phyloP scores from a whole-genome alignment of 2,888 invertebrate genomes.

The Chrysolina haemoptera region DNA sequence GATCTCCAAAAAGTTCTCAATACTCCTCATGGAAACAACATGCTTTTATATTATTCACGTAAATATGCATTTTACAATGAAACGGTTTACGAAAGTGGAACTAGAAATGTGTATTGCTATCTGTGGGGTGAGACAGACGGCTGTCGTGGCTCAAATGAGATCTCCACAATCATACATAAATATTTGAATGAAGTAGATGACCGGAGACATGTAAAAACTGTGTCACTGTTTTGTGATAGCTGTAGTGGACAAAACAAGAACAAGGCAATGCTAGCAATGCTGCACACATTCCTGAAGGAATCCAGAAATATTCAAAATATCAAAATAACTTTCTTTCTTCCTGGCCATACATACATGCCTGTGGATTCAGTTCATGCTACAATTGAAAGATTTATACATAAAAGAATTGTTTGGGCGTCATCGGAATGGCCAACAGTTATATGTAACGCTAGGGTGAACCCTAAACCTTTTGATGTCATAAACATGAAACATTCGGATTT shows the following conservation, averaged over 20 bases:
- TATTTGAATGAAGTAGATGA: no score
- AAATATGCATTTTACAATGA: conserved; percentile 53
- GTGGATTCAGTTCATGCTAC: conserved; percentile 60
- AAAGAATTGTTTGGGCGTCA: conserved; percentile 57
- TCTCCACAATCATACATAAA: no score
- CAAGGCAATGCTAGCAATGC: conserved; percentile 49
- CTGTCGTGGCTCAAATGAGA: conserved; percentile 51
- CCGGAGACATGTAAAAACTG: conserved; percentile 39
- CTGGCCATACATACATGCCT: conserved; percentile 63
- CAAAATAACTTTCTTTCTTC: conserved; percentile 36
- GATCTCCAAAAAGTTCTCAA: conserved; percentile 57
- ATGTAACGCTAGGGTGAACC: conserved; percentile 31
- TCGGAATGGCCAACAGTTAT: conserved; percentile 59
- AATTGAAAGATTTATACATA: conserved; percentile 54
- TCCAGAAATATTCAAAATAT: conserved; percentile 50
- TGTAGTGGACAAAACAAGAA: conserved; percentile 60
- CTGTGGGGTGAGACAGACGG: conserved; percentile 47
- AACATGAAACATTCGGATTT: background rate
- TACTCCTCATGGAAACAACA: conserved; percentile 54
- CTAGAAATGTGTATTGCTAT: conserved; percentile 50
- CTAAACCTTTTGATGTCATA: conserved; percentile 28
- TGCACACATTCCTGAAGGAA: conserved; percentile 48
- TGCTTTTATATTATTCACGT: conserved; percentile 53
- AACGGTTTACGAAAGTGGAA: conserved; percentile 52
- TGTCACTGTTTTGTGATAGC: conserved; percentile 54